A percentile compares a stretch with the other conserved stretches of the same genome.
Conservation (phyloP, 1,140 invertebrate genomes). For the Geopemphigus sp. region DNA sequence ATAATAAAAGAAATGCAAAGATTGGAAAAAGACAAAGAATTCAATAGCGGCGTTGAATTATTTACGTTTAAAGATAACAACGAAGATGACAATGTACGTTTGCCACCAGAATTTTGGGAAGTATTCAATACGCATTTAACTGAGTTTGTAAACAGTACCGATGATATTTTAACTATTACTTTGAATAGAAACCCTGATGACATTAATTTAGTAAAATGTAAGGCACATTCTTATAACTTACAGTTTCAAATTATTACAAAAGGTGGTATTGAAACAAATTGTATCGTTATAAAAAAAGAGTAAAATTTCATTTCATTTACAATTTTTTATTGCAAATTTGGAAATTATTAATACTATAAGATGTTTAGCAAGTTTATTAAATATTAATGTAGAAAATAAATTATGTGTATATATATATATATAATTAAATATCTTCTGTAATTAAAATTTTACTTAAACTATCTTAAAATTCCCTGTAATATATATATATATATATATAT, state of each 20-base stretch:
- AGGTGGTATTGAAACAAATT: slow-evolving; percentile 2
- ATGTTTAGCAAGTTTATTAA: too few species aligned
- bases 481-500: too few species aligned
- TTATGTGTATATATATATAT: too few species aligned
- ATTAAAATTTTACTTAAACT: too few species aligned
- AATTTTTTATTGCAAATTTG: too few species aligned
- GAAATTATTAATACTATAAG: too few species aligned
- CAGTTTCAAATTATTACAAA: neutral
- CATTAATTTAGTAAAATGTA: slow-evolving; percentile 13
- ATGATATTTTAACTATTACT: slow-evolving; percentile 29
- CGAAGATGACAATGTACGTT: neutral
- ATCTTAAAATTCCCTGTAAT: too few species aligned
- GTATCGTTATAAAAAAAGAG: neutral
- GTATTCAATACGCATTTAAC: slow-evolving; percentile 9
- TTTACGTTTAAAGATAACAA: slow-evolving; percentile 20
- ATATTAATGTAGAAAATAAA: too few species aligned
- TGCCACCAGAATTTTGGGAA: slow-evolving; percentile 31
- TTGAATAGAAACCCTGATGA: slow-evolving; percentile 11
- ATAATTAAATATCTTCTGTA: too few species aligned
- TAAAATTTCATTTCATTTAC: too few species aligned
- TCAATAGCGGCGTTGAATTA: neutral
- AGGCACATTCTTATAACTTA: neutral
- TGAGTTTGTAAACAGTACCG: neutral
- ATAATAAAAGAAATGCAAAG: neutral
- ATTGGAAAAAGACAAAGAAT: slow-evolving; percentile 26